Evolutionary conservation across 1,140 invertebrate genomes (phyloP), one percentile per base, ranked within the genome.

Genomic region (Asobara japonica): DNA sequence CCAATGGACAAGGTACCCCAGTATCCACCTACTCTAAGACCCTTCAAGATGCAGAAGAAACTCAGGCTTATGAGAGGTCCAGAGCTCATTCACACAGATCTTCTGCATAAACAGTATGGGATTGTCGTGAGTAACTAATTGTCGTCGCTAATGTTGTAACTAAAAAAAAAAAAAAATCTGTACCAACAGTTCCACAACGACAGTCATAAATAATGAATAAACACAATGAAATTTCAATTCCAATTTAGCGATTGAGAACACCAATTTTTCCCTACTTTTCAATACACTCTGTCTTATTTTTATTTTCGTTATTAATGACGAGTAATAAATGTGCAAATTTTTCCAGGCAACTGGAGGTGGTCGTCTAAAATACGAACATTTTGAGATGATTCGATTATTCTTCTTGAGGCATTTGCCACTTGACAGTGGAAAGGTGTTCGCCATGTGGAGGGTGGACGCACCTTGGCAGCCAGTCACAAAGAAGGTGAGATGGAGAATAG

Each of bases 401-500:
- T 89, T 97, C 29, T 91, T 92, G 51, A 88, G 93, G 60, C 93
- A 93, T 31, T 33, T 62, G 29, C 22, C 22, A 77, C 90, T 99
- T 77, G 93, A 98, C 79, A 83, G 89, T 22, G 91, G 89, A 68
- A 91, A 90, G 76, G 95, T 94, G 91, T 99, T 98, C 91, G 96
- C 96, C n/a, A 89, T 97, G 29, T 99, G 97, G 97, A 89, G 98
- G 77, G 88, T 99, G 1, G 95, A 97, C 83, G 86, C 96, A 0
- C 97, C 97, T 0, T 99, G 98, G 97, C 96, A 98, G 82, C 93
- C 97, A 10, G 85, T 98, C 4, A 95, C 96, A 0, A 97, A 94
- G 84, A 97, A 97, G 85, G 91, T 91, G 2, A 38, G 36, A 4
- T 1, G n/a, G 8, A 38, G n/a, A 82, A 38, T 13, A n/a, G 2